Conservation (phyloP, 2,888 invertebrate genomes). For the Agrotis segetum region DNA sequence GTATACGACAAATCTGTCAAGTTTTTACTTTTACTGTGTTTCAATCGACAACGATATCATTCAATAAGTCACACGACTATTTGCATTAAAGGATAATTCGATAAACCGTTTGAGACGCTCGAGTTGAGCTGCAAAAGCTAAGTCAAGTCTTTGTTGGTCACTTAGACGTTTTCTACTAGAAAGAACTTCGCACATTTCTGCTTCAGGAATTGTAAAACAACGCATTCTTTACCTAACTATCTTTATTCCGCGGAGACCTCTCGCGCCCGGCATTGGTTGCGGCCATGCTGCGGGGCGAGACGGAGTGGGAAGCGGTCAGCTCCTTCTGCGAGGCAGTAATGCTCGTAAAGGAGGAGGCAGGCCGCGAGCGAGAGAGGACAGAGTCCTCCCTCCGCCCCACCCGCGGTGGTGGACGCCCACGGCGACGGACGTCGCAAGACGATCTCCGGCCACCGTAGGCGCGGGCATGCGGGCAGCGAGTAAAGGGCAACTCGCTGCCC, state of each 20-base stretch:
- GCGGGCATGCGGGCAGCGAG: too few relatives aligned
- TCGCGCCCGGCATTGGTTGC: too few relatives aligned
- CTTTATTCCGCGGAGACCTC: conserved; percentile 45
- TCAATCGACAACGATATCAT: background rate
- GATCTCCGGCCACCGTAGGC: too few relatives aligned
- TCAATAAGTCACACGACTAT: conserved; percentile 15
- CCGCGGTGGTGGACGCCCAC: too few relatives aligned
- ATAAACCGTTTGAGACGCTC: conserved; percentile 20
- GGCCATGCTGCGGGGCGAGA: too few relatives aligned
- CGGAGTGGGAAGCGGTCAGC: too few relatives aligned
- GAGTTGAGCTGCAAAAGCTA: conserved; percentile 50
- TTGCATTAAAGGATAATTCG: conserved; percentile 36
- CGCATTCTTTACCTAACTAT: conserved; percentile 51
- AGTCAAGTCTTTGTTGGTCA: conserved; percentile 56
- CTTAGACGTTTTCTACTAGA: conserved; percentile 44
- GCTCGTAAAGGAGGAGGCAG: too few relatives aligned
- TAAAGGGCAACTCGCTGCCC: too few relatives aligned
- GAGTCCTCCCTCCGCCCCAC: too few relatives aligned
- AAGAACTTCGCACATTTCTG: conserved; percentile 46
- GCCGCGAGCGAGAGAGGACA: too few relatives aligned
- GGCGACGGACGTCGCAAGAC: too few relatives aligned
- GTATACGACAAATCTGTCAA: background rate
- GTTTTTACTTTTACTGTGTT: background rate
- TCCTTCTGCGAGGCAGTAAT: too few relatives aligned
- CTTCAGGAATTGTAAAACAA: conserved; percentile 41